Evolutionary conservation across 2,113 vertebrate species (phyloP).

Genomic region (Rutilus rutilus): DNA sequence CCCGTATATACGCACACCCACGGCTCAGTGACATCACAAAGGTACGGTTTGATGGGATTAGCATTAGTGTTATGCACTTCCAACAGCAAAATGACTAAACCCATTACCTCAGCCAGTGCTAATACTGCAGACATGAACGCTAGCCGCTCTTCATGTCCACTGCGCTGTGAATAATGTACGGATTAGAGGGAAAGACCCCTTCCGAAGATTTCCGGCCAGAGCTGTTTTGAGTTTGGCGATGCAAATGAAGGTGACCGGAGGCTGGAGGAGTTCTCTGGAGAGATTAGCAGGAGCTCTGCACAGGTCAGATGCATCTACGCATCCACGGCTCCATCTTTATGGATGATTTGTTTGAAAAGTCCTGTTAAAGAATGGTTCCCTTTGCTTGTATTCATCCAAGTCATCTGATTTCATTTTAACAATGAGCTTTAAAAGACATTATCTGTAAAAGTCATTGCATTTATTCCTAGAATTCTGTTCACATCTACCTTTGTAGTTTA

Average conservation of each 20-base stretch:
- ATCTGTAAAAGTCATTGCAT: not conserved
- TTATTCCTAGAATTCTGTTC: not conserved
- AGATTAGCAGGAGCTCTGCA: not conserved
- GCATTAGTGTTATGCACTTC: conserved; percentile 18
- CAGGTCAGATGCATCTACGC: not conserved
- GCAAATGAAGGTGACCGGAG: not conserved
- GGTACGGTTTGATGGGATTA: conserved; percentile 45
- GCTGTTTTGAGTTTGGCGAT: conserved; percentile 3
- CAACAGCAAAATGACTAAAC: conserved; percentile 33
- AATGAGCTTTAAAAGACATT: not conserved
- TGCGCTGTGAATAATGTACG: not conserved
- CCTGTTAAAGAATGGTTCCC: not conserved
- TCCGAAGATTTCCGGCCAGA: not conserved
- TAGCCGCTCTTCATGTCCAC: not conserved
- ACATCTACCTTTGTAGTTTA: too few species aligned
- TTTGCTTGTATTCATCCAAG: not conserved
- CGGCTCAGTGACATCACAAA: conserved; percentile 37
- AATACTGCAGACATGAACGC: not conserved
- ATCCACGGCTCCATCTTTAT: not conserved
- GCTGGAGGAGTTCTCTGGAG: not conserved
- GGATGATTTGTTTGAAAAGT: not conserved
- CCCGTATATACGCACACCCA: conserved; percentile 18
- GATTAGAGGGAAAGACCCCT: conserved; percentile 38
- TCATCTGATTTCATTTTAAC: not conserved
- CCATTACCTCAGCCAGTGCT: conserved; percentile 36